A percentile compares a stretch with the other conserved stretches of the same genome.
Evolutionary conservation across 1,140 invertebrate genomes (phyloP).

Genomic region (Cotesia chilonis): DNA sequence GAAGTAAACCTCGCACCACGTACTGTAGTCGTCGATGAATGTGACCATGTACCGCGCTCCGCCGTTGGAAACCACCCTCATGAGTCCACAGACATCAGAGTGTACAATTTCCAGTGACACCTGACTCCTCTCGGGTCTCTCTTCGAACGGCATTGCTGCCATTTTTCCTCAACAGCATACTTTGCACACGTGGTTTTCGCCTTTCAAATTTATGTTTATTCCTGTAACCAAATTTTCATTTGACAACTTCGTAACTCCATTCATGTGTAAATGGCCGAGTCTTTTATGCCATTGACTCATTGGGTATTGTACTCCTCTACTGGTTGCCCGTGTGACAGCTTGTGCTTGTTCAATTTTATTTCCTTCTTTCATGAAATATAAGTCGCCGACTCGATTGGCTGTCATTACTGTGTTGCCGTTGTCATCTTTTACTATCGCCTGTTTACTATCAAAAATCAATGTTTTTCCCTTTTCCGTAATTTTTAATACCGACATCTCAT

Average conservation of each 20-base stretch:
- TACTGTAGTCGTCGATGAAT: slow-evolving; percentile 34
- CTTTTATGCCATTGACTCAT: slow-evolving; percentile 17
- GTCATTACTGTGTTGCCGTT: slow-evolving; percentile 4
- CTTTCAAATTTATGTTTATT: neutral
- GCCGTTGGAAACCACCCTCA: slow-evolving; percentile 44
- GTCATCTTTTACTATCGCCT: slow-evolving; percentile 25
- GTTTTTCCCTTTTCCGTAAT: slow-evolving; percentile 32
- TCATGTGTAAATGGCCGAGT: slow-evolving; percentile 21
- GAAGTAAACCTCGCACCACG: slow-evolving; percentile 29
- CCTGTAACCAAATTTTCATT: neutral
- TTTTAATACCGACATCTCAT: slow-evolving; percentile 33
- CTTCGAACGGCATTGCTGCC: slow-evolving; percentile 44
- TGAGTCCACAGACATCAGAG: slow-evolving; percentile 56
- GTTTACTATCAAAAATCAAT: slow-evolving; percentile 32
- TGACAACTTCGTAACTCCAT: neutral
- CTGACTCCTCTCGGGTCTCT: slow-evolving; percentile 38
- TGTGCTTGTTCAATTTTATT: neutral
- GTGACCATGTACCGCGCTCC: slow-evolving; percentile 34
- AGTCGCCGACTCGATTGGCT: slow-evolving; percentile 25
- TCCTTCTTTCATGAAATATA: slow-evolving; percentile 24
- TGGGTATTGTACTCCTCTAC: neutral
- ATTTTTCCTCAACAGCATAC: slow-evolving; percentile 44
- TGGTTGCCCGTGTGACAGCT: neutral
- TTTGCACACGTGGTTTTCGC: neutral
- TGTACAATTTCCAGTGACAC: slow-evolving; percentile 50